Base-by-base conservation (phyloP, 92 coral and sea anemone species). In the Epizoanthus rinbou region DNA sequence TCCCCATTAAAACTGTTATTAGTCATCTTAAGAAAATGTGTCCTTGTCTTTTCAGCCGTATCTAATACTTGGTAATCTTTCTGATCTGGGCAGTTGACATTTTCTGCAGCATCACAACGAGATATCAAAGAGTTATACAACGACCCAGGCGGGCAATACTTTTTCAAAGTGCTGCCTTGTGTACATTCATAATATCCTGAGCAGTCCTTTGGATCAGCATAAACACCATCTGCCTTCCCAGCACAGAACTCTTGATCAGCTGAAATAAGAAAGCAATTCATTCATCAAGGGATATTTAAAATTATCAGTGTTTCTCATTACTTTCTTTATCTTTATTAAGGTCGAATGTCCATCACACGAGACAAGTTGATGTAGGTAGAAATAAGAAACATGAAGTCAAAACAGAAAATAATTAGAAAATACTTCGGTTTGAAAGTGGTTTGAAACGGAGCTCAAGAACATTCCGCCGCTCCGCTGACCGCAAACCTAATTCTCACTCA, bases 171-270 rank as follows among this genome's bases (percentile, higher is more conserved):
- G 70, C 62, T 39, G 31, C 71, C 71, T 28, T n/a, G 23, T 19
- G 35, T 62, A 41, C 82, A 78, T 16, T 78, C 59, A 63, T 78
- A 78, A 18, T 39, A 78, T 2, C 72, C 82, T 1, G 82, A 78
- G 28, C 82, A 78, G 14, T 78, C 82, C 58, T 78, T 60, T 25
- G 71, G 82, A 25, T 78, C 82, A 14, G 82, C 58, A 63, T 78
- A 78, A 16, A 14, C 22, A 2, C 82, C 82, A 78, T 62, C 82
- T 5, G 50, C 21, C 37, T 78, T 78, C 2, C 82, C 82, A 9
- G 82, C 82, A 62, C 82, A 78, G 28, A 78, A 78, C 39, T 39
- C 50, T 35, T 10, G 53, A 65, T 78, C 82, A 43, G 82, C 82
- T 78, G 82, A 9, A 60, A 62, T 16, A 75, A 43, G 15, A 22